Conservation (phyloP, 2,888 invertebrate genomes). For the Drosophila limbata region DNA sequence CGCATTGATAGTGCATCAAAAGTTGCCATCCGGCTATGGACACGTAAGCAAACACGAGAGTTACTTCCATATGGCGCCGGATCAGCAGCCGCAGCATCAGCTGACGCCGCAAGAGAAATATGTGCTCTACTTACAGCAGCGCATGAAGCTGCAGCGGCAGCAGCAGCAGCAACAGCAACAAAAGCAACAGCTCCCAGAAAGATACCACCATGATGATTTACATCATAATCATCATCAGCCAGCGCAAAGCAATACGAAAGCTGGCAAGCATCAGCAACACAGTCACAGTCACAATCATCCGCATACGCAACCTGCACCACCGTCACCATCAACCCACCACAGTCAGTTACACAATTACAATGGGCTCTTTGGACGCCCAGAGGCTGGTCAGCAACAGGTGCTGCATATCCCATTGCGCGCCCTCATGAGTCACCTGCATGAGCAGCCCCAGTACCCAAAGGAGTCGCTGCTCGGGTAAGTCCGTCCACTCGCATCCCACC, state of each 20-base stretch:
- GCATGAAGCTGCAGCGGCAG: constrained; percentile 70
- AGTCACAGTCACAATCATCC: constrained; percentile 30
- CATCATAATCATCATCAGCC: constrained; percentile 59
- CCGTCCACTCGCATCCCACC: constrained; percentile 13
- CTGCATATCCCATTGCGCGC: constrained; percentile 78
- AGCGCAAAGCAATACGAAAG: constrained; percentile 57
- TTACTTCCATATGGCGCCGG: constrained; percentile 72
- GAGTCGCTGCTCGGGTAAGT: constrained; percentile 72
- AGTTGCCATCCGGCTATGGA: constrained; percentile 60
- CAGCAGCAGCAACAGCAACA: constrained; percentile 61
- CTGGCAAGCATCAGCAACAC: constrained; percentile 58
- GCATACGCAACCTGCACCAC: constrained; percentile 47
- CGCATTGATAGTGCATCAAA: constrained; percentile 62
- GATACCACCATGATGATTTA: constrained; percentile 53
- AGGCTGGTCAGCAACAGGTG: constrained; percentile 62
- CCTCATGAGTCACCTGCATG: constrained; percentile 71
- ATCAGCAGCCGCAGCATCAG: constrained; percentile 76
- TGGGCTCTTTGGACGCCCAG: constrained; percentile 52
- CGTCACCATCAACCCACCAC: constrained; percentile 45
- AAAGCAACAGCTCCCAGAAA: constrained; percentile 42
- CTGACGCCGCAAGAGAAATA: constrained; percentile 85
- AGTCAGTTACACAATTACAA: constrained; percentile 53
- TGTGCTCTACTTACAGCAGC: constrained; percentile 84
- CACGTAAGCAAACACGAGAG: constrained; percentile 63
- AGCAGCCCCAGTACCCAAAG: constrained; percentile 56